These are phyloP conservation scores for Aptenodytes forsteri DNA, from an alignment of 2,113 vertebrate species.

Conservation along the genomic window DNA sequence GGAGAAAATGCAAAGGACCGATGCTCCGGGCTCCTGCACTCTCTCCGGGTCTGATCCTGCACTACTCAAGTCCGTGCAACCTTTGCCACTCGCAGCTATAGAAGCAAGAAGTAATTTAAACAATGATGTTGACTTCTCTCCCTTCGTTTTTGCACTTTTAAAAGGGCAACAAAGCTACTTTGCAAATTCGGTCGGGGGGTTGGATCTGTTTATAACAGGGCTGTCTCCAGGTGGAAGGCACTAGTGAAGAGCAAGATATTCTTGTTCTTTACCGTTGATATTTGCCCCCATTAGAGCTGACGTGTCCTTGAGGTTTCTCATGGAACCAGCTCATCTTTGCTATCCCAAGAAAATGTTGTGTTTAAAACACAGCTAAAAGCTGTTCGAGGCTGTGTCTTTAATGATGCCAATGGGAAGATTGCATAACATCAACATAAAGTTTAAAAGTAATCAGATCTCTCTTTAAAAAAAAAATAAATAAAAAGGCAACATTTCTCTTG, in stretches of 20 bases:
- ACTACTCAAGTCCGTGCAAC: background rate
- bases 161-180: background rate
- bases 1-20: background rate
- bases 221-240: background rate
- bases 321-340: background rate
- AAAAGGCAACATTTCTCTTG: background rate
- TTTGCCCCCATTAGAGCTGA: background rate
- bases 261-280: background rate
- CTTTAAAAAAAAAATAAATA: background rate
- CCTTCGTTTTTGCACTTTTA: background rate
- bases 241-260: background rate
- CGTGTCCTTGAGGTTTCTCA: background rate
- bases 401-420: background rate
- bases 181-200: fast-evolving
- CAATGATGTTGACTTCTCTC: background rate
- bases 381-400: background rate
- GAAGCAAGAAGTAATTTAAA: background rate
- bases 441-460: background rate
- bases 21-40: background rate
- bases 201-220: background rate
- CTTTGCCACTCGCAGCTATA: background rate
- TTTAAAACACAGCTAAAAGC: background rate
- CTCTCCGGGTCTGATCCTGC: background rate
- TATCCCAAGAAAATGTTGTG: background rate
- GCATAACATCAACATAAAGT: background rate